Conservation (phyloP, 1,140 invertebrate species). For the Lethocerus indicus region DNA sequence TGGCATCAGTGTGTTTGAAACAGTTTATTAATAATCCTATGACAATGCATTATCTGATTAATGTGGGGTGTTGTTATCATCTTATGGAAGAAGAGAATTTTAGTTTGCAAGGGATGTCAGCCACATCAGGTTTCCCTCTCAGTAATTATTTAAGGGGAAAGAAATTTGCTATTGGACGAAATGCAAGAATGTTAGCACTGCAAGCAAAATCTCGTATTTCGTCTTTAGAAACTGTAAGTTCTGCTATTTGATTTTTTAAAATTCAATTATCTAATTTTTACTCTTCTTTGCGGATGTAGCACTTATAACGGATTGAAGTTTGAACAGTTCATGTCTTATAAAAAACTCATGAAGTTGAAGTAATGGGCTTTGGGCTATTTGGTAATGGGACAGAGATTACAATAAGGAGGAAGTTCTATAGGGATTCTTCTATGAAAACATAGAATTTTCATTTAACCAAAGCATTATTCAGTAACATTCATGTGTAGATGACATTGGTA, state of each 20-base stretch:
- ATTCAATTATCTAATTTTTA: background rate
- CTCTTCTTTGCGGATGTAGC: background rate
- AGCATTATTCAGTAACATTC: no score
- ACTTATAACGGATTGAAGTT: background rate
- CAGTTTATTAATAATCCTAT: conserved; percentile 42
- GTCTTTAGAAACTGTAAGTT: conserved; percentile 28
- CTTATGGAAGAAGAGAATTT: conserved; percentile 43
- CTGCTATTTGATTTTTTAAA: background rate
- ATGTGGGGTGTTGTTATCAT: conserved; percentile 84
- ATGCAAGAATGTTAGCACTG: conserved; percentile 65
- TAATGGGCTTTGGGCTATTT: background rate
- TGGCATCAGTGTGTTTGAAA: conserved; percentile 54
- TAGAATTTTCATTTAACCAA: no score
- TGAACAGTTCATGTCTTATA: background rate
- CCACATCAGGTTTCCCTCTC: conserved; percentile 43
- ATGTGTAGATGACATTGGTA: no score
- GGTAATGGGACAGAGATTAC: background rate
- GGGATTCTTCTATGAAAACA: no score
- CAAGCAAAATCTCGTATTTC: conserved; percentile 52
- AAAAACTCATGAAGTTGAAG: background rate
- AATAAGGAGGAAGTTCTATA: no score
- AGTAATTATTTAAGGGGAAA: conserved; percentile 37
- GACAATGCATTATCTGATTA: conserved; percentile 41
- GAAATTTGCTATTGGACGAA: conserved; percentile 43
- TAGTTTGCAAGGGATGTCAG: background rate